Evolutionary conservation across 1,140 invertebrate species (phyloP).

Genomic region (Trichonephila inaurata): DNA sequence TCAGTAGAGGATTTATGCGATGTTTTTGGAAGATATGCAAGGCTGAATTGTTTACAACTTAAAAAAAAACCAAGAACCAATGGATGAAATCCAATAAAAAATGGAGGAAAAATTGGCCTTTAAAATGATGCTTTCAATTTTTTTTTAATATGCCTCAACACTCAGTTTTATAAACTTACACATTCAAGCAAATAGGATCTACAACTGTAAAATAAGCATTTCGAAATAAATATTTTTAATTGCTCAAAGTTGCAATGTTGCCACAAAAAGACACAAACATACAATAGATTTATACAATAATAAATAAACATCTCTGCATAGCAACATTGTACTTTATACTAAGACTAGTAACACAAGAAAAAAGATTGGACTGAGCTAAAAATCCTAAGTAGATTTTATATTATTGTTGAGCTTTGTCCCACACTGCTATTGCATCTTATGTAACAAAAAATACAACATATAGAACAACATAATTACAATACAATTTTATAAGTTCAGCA

Average conservation of each 20-base stretch:
- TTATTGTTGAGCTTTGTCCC: constrained; percentile 18
- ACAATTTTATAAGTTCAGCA: background rate
- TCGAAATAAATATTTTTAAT: constrained; percentile 43
- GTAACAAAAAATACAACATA: background rate
- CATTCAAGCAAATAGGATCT: too few species aligned
- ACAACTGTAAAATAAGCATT: background rate
- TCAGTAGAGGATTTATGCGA: too few species aligned
- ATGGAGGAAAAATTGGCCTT: background rate
- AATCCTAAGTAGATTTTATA: constrained; percentile 2
- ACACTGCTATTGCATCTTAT: too few species aligned
- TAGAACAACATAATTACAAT: background rate
- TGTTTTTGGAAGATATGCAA: too few species aligned
- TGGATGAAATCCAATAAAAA: background rate
- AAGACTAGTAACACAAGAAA: constrained; percentile 60
- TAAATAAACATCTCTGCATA: constrained; percentile 68
- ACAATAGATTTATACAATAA: constrained; percentile 53
- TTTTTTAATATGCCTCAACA: background rate
- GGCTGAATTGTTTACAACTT: too few species aligned
- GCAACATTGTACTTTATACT: constrained; percentile 53
- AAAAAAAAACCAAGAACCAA: background rate
- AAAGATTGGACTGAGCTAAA: background rate
- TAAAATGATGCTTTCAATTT: background rate
- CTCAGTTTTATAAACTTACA: background rate
- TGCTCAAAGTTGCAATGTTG: constrained; percentile 46
- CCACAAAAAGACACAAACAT: constrained; percentile 56